Base-by-base conservation (phyloP, 2,797 vertebrate genomes). In the Bryconaethiops microstoma region DNA sequence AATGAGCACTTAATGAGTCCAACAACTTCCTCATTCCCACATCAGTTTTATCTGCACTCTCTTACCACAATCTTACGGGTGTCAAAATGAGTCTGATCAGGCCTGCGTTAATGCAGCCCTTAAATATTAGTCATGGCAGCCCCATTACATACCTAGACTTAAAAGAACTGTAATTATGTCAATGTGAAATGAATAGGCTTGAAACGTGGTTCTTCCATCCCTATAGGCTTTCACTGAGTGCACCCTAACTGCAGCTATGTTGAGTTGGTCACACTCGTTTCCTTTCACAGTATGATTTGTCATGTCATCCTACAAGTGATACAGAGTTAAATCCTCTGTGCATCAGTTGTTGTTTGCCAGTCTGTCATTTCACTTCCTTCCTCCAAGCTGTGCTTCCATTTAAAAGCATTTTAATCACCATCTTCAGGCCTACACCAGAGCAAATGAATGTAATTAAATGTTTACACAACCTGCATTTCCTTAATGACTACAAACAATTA, bases 401-500 rank as follows among this genome's bases (percentile, higher is more conserved):
- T 78, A 21, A 83, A 65, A 70, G 42, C 1, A 23, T 67, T 71
- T 69, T 14, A 70, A 80, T 80, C 21, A 19, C 29, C 21, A 42
- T 55, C 42, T 81, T 63, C 62, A 52, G 50, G 45, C 40, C 65
- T 75, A 60, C 69, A 85, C 74, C 48, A 5, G 40, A 64, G 42
- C 68, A 52, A 65, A 76, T 78, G 72, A 77, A 71, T 74, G 71
- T 40, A 79, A 83, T 69, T 69, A 67, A 67, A 74, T 77, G 54
- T 78, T 78, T 82, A 80, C 50, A 71, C 76, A 78, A 79, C 74
- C 21, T 74, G 40, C 72, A 76, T 70, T 69, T 76, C 72, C 54
- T 74, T 75, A 81, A 74, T 48, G 42, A 59, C 52, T 68, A 21
- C 65, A 84, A 79, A 82, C 74, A 80, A 77, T 76, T 74, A 45